Base-by-base conservation (phyloP, 2,888 invertebrate genomes). In the Dexiosoma caninum region DNA sequence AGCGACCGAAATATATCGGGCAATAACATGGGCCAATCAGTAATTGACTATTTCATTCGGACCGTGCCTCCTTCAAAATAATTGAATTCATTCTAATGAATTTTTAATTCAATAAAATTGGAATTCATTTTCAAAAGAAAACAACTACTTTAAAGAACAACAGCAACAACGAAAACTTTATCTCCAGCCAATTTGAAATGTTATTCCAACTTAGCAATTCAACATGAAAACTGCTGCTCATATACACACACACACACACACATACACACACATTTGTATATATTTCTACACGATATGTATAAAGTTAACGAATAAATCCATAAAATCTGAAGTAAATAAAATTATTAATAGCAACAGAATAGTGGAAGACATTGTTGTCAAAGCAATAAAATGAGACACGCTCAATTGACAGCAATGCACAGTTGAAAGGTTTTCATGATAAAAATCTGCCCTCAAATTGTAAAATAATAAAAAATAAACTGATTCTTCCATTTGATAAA, bases 361-460 rank as follows among this genome's bases (percentile, higher is more conserved):
- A 19, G 30, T 19, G 2, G 12, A 44, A 16, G 35, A 35, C 2
- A 44, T 35, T 69, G 44, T 70, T 70, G 35, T 37, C 46, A 59
- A 12, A 46, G 37, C 35, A 46, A 30, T 40, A 23, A 19, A 30
- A 49, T 49, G 37, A 49, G 49, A 37, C 44, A 57, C 69, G 44
- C 57, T 70, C 70, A 70, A 59, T 70, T 70, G 59, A 49, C 37
- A 49, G 49, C 12, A 27, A 9, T 30, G n/a, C 30, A 59, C 59
- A 59, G 59, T 70, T 59, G 70, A 64, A 55, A 27, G 35, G 37
- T 16, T 42, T 55, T 49, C 8, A 40, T 49, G 14, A 37, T 9
- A 40, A 14, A 49, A 55, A 37, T 21, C 30, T 5, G 27, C n/a
- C 27, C 59, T 30, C 46, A 49, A n/a, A 70, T 49, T 59, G 37